phyloP scores from a whole-genome alignment of 2,888 invertebrate genomes.

The Hoplodrina ambigua region DNA sequence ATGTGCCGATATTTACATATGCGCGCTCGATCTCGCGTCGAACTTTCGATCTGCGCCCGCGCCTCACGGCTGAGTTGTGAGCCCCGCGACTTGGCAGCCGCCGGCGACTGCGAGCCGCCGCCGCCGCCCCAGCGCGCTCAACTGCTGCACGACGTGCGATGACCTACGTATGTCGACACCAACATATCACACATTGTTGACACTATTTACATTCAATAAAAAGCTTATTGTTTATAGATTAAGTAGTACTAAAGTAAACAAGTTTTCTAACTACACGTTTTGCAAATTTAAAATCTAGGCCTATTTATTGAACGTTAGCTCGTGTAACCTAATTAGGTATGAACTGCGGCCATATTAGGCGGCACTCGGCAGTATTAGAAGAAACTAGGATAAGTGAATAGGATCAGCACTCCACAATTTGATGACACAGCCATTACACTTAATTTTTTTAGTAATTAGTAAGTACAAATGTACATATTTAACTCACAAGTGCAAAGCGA shows the following conservation, averaged over 20 bases:
- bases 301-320: conserved; percentile 19
- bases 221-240: conserved; percentile 24
- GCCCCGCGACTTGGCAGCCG: conserved; percentile 77
- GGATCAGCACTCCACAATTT: background rate
- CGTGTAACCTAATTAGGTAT: background rate
- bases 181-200: conserved; percentile 45
- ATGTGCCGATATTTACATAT: conserved; percentile 91
- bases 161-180: conserved; percentile 85
- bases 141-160: conserved; percentile 85
- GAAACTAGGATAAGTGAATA: background rate
- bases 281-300: background rate
- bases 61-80: conserved; percentile 78
- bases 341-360: background rate
- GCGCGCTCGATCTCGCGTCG: conserved; percentile 88
- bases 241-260: conserved; percentile 7
- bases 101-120: conserved; percentile 70
- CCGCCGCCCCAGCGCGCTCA: conserved; percentile 82
- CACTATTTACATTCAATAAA: conserved; percentile 33
- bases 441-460: background rate
- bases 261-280: conserved; percentile 7
- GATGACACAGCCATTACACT: background rate
- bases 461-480: conserved; percentile 11
- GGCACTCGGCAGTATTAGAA: no score
- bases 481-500: conserved; percentile 23
- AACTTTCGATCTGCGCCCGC: conserved; percentile 90